Conservation (phyloP, 2,888 invertebrate species). For the Anorthoa munda region DNA sequence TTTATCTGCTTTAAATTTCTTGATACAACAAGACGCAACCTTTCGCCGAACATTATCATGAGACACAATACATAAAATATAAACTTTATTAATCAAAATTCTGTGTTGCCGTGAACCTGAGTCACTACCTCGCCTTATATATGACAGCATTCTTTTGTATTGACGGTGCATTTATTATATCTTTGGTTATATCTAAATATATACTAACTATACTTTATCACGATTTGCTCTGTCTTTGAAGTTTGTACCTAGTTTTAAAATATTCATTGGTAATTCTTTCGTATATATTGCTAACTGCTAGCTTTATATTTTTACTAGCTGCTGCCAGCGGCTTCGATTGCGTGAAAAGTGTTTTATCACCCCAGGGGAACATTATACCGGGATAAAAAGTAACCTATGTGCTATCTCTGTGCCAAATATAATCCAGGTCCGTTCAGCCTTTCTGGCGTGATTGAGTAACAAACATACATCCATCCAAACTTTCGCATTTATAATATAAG, state of each 20-base stretch:
- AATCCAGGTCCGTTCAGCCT: too few species aligned
- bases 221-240: slow-evolving; percentile 1
- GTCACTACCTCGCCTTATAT: slow-evolving; percentile 63
- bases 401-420: too few species aligned
- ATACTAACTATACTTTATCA: slow-evolving; percentile 3
- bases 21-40: background rate
- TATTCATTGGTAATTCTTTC: background rate
- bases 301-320: too few species aligned
- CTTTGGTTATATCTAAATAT: slow-evolving; percentile 55
- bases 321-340: too few species aligned
- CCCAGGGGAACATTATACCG: too few species aligned
- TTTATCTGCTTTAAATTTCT: background rate
- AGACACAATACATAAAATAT: slow-evolving; percentile 38
- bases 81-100: slow-evolving; percentile 48
- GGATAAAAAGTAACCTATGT: too few species aligned
- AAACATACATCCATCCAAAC: too few species aligned
- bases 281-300: too few species aligned
- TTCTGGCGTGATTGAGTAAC: too few species aligned
- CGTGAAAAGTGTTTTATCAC: too few species aligned
- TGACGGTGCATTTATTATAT: slow-evolving; percentile 64
- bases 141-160: slow-evolving; percentile 66
- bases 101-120: slow-evolving; percentile 54
- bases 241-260: too few species aligned
- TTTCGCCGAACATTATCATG: background rate
- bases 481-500: too few species aligned